Conservation (phyloP, 2,113 vertebrate genomes). For the Hiodon alosoides region DNA sequence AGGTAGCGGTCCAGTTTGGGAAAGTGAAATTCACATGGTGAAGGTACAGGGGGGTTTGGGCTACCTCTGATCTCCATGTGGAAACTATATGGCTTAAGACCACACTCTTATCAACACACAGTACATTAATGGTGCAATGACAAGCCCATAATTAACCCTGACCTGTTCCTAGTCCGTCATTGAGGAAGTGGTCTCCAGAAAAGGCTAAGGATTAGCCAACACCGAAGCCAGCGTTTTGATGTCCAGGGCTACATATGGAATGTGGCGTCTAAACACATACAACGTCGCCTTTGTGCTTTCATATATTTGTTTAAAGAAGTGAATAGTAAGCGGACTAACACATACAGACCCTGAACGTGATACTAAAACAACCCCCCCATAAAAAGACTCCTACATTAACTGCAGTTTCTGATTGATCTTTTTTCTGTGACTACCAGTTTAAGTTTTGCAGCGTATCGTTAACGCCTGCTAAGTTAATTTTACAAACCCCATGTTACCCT, state of each 20-base stretch:
- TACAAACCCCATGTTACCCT: no score
- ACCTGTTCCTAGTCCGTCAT: conserved; percentile 35
- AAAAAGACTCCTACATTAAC: no score
- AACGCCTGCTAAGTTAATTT: no score
- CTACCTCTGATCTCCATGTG: neutral
- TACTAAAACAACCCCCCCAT: no score
- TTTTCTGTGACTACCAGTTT: no score
- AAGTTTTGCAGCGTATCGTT: no score
- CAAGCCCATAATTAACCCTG: conserved; percentile 57
- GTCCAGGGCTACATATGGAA: neutral
- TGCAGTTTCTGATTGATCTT: no score
- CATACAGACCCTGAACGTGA: no score
- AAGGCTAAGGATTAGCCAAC: neutral
- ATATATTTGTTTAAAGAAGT: neutral
- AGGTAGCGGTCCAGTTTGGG: neutral
- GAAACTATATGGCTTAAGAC: conserved; percentile 13
- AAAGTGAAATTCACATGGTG: neutral
- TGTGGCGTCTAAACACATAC: neutral
- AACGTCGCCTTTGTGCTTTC: conserved; percentile 1
- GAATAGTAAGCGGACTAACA: no score
- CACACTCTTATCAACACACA: conserved; percentile 51
- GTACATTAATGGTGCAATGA: conserved; percentile 55
- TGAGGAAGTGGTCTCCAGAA: neutral
- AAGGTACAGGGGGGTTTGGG: no score
- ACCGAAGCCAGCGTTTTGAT: neutral